phyloP scores from a whole-genome alignment of 2,797 vertebrate genomes.

The Buceros bicornis region DNA sequence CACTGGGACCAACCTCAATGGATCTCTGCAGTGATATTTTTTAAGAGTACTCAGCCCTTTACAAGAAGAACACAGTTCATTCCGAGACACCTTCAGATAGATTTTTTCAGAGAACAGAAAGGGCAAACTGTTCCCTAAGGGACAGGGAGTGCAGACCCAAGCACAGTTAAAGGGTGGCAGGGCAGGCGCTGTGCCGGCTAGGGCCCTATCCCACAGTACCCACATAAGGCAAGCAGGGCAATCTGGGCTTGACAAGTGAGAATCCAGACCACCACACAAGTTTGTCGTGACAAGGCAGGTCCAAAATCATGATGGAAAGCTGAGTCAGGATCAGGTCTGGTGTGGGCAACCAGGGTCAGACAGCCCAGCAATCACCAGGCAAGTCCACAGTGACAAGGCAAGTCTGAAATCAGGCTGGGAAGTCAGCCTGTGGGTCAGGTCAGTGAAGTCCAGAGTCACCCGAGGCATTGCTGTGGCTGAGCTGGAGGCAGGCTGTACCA shows the following conservation, averaged over 20 bases:
- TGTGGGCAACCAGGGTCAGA: background rate
- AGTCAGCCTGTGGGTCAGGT: background rate
- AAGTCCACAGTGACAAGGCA: background rate
- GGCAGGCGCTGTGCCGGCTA: background rate
- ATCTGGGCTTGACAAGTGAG: background rate
- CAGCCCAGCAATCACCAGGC: rapidly evolving
- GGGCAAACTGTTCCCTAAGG: background rate
- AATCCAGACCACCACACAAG: background rate
- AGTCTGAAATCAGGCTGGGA: background rate
- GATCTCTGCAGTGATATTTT: background rate
- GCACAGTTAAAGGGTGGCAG: background rate
- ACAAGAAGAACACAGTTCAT: background rate
- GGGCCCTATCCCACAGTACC: background rate
- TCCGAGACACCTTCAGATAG: background rate
- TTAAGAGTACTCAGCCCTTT: background rate
- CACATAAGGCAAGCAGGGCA: background rate
- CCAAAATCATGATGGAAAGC: background rate
- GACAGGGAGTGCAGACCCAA: background rate
- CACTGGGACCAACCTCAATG: background rate
- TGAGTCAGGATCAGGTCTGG: background rate
- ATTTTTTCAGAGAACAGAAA: background rate
- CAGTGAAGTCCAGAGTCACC: background rate
- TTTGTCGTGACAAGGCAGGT: background rate
- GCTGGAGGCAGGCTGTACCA: background rate
- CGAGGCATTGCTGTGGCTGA: background rate